phyloP scores from a whole-genome alignment of 2,888 invertebrate genomes.

The Cosmorhoe ocellata region DNA sequence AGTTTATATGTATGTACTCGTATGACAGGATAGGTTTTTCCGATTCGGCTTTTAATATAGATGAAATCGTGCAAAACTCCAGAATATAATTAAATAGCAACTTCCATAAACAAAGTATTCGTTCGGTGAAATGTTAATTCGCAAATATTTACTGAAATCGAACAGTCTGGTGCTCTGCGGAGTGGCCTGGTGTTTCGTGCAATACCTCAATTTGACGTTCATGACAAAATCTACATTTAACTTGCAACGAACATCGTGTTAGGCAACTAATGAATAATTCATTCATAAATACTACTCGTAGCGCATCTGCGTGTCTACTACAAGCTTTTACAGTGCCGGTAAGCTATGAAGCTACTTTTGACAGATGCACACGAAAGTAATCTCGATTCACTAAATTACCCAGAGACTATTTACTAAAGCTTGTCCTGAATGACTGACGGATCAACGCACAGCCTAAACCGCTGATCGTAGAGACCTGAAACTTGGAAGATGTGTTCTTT shows the following conservation, averaged over 20 bases:
- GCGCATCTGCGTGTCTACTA: constrained; percentile 12
- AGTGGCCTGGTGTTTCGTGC: neutral
- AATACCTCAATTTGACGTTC: neutral
- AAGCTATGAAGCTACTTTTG: neutral
- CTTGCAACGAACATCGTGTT: constrained; percentile 20
- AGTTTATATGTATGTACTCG: no score
- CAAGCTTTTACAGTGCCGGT: neutral
- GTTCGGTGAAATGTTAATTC: constrained; percentile 4
- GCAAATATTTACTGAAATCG: neutral
- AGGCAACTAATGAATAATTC: constrained; percentile 21
- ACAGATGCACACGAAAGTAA: neutral
- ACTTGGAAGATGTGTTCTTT: no score
- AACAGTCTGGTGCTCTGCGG: no score
- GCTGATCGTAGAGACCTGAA: no score
- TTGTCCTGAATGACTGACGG: no score
- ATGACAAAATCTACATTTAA: constrained; percentile 18
- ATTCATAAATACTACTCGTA: constrained; percentile 22
- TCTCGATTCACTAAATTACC: no score
- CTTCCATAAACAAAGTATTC: neutral
- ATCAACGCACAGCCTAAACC: no score
- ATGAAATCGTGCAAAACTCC: constrained; percentile 2
- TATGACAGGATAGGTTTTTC: no score
- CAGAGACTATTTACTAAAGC: no score
- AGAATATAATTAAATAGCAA: neutral
- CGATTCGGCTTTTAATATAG: neutral